These are phyloP conservation scores for Hippocampus mohnikei DNA, from an alignment of 2,113 vertebrate genomes.

Conservation along the genomic window DNA sequence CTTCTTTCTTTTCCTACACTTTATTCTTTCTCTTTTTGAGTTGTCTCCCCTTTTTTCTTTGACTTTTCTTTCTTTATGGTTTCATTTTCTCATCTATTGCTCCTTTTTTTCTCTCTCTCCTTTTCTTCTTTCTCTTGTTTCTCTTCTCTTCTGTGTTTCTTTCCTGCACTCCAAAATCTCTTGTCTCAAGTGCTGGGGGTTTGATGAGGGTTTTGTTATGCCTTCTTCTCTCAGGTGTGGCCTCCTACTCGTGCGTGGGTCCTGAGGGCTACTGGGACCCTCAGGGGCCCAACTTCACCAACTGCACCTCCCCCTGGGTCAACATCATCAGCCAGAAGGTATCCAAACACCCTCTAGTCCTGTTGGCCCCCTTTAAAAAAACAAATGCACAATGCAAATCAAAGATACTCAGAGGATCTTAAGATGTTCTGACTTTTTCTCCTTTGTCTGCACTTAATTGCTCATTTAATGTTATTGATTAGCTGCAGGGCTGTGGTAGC, in stretches of 20 bases:
- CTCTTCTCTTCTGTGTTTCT: no score
- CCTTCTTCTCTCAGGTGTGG: slow-evolving; percentile 75
- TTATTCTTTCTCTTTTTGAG: no score
- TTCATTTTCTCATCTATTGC: not conserved
- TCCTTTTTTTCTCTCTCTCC: no score
- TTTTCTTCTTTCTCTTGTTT: not conserved
- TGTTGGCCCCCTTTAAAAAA: not conserved
- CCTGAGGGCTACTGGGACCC: slow-evolving; percentile 90
- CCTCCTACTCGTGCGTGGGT: slow-evolving; percentile 82
- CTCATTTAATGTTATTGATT: slow-evolving; percentile 45
- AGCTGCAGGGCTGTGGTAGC: slow-evolving; percentile 6
- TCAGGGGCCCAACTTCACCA: slow-evolving; percentile 93
- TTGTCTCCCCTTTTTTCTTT: no score
- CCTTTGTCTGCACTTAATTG: slow-evolving; percentile 35
- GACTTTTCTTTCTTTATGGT: not conserved
- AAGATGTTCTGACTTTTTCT: slow-evolving; percentile 16
- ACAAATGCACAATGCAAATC: slow-evolving; percentile 9
- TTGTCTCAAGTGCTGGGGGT: not conserved
- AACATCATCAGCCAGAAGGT: slow-evolving; percentile 96
- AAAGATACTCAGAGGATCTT: not conserved
- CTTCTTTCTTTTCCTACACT: no score
- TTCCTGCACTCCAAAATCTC: not conserved
- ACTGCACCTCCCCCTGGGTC: slow-evolving; percentile 96
- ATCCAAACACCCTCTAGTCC: not conserved
- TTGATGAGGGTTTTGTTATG: not conserved